phyloP scores from a whole-genome alignment of 2,797 vertebrate species.

The Spinibarbus caldwelli region DNA sequence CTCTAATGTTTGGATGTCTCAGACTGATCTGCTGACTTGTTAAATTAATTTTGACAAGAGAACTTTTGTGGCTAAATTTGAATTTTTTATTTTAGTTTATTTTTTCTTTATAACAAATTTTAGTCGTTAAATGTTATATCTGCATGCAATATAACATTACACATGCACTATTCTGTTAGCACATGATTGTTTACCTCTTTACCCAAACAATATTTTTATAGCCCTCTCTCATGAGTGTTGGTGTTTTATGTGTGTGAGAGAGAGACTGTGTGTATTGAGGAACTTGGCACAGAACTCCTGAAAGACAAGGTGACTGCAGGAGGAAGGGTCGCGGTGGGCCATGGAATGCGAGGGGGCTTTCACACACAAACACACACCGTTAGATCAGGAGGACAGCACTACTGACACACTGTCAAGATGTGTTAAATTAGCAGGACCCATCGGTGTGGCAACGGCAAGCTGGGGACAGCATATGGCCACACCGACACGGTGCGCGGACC shows the following conservation, averaged over 20 bases:
- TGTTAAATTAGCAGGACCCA: conserved; percentile 81
- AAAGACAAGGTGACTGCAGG: conserved; percentile 64
- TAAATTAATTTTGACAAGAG: not conserved
- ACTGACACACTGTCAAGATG: conserved; percentile 86
- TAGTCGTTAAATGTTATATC: not conserved
- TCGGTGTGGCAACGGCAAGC: conserved; percentile 81
- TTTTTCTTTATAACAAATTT: not conserved
- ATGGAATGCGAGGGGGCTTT: conserved; percentile 73
- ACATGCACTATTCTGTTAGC: not conserved
- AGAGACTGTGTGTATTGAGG: not conserved
- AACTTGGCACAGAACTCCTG: conserved; percentile 53
- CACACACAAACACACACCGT: conserved; percentile 59
- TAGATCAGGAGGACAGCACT: conserved; percentile 77
- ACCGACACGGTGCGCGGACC: conserved; percentile 57
- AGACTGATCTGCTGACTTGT: not conserved
- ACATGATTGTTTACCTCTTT: not conserved
- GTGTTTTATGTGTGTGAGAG: conserved; percentile 28
- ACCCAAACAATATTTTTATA: not conserved
- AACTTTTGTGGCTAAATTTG: not conserved
- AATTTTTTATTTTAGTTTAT: not conserved
- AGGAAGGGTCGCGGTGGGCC: conserved; percentile 70
- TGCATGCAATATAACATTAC: not conserved
- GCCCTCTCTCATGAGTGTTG: not conserved
- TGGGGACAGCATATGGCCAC: conserved; percentile 84
- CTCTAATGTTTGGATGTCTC: not conserved